These are phyloP conservation scores for Clupea harengus DNA, from an alignment of 2,113 vertebrate genomes.

Conservation along the genomic window DNA sequence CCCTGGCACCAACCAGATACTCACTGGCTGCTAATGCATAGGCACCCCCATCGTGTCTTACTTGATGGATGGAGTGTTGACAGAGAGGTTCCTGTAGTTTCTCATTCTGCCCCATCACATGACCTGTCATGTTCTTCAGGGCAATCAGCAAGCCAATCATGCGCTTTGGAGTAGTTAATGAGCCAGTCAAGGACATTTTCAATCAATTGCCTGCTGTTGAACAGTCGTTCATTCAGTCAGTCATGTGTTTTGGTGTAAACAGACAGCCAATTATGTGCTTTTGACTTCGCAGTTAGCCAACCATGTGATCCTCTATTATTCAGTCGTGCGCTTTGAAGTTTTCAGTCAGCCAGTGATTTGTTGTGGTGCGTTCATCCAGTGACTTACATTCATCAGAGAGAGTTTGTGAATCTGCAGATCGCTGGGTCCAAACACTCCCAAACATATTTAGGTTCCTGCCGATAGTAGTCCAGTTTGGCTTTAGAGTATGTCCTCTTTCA, in stretches of 20 bases:
- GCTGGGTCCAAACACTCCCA: no score
- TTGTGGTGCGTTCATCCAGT: background rate
- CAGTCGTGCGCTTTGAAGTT: background rate
- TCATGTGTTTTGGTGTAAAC: background rate
- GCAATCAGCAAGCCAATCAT: background rate
- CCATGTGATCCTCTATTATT: background rate
- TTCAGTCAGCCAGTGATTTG: background rate
- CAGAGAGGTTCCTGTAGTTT: background rate
- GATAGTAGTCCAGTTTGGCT: no score
- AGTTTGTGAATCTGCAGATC: background rate
- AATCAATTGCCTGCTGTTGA: background rate
- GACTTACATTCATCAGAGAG: background rate
- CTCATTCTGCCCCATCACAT: background rate
- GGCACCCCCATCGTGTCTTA: background rate
- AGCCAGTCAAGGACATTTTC: background rate
- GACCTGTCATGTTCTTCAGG: background rate
- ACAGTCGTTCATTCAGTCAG: background rate
- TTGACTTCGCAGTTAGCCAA: background rate
- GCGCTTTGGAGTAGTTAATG: no score
- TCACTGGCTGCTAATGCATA: background rate
- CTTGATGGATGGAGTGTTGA: no score
- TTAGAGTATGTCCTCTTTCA: background rate
- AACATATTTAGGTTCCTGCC: background rate
- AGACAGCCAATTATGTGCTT: background rate
- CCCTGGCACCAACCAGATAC: background rate